A percentile compares a stretch with the other conserved stretches of the same genome.
Conservation (phyloP, 2,797 vertebrate genomes). For the Craterocephalus amniculus region DNA sequence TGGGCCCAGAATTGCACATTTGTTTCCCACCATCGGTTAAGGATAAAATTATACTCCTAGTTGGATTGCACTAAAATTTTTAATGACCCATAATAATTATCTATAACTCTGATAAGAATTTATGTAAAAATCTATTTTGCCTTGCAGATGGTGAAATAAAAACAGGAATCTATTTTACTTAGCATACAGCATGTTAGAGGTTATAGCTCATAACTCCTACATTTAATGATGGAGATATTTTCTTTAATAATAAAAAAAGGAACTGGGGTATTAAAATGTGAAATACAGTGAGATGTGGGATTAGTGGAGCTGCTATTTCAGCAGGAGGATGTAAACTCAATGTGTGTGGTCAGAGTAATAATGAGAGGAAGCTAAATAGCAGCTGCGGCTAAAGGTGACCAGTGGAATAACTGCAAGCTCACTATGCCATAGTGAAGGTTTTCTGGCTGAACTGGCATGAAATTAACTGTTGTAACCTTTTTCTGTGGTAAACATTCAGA, state of each 20-base stretch:
- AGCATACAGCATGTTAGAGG: neutral
- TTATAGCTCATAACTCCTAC: slow-evolving; percentile 6
- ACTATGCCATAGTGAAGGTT: slow-evolving; percentile 22
- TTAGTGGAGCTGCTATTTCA: slow-evolving; percentile 28
- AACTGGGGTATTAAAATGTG: slow-evolving; percentile 39
- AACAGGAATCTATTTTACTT: neutral
- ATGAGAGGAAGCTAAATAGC: slow-evolving; percentile 34
- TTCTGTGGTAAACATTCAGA: slow-evolving; percentile 7
- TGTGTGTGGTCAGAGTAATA: slow-evolving; percentile 60
- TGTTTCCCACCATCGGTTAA: slow-evolving; percentile 35
- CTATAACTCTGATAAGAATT: slow-evolving; percentile 34
- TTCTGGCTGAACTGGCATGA: slow-evolving; percentile 15
- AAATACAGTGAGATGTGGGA: slow-evolving; percentile 22
- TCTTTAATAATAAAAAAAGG: slow-evolving; percentile 19
- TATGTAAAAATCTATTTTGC: slow-evolving; percentile 13
- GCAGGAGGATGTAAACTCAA: slow-evolving; percentile 32
- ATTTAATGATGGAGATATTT: slow-evolving; percentile 17
- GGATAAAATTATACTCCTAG: slow-evolving; percentile 53
- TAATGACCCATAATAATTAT: slow-evolving; percentile 46
- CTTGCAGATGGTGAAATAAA: neutral
- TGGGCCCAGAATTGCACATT: slow-evolving; percentile 57
- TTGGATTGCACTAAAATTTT: slow-evolving; percentile 35
- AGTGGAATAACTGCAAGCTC: slow-evolving; percentile 28
- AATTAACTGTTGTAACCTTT: slow-evolving; percentile 22
- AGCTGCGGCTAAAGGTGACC: slow-evolving; percentile 36